These are phyloP conservation scores for Saccopteryx leptura DNA, from an alignment of 2,113 vertebrate genomes.

Conservation along the genomic window DNA sequence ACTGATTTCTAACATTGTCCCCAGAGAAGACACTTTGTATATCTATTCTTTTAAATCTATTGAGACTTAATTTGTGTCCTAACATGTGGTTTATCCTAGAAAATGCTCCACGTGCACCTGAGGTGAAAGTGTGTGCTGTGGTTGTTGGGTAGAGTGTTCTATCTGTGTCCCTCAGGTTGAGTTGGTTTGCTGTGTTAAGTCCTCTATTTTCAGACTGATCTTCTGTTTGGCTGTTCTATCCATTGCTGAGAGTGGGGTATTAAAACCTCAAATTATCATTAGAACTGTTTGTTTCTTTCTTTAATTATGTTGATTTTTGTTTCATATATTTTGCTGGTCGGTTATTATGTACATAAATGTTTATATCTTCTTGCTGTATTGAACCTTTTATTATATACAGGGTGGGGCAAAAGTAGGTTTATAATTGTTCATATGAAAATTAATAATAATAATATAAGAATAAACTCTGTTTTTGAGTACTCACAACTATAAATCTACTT, in stretches of 20 bases:
- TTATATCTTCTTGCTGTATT: neutral
- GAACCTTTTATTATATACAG: neutral
- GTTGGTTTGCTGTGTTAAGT: neutral
- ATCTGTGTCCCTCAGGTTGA: neutral
- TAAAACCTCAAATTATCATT: neutral
- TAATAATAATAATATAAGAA: no score
- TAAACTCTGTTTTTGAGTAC: no score
- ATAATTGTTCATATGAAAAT: no score
- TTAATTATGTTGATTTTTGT: neutral
- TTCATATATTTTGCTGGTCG: neutral
- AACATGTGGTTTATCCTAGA: neutral
- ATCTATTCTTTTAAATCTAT: neutral
- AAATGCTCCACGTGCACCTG: neutral
- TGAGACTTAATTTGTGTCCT: neutral
- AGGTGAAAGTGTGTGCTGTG: neutral
- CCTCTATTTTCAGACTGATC: neutral
- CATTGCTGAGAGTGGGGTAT: neutral
- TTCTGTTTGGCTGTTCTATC: neutral
- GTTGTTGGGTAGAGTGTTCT: neutral
- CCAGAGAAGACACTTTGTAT: neutral
- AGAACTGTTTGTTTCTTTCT: neutral
- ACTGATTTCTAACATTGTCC: neutral
- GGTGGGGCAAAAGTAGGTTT: no score
- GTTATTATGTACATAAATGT: neutral
- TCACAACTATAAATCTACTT: no score